Base-by-base conservation (phyloP, 2,113 vertebrate species). In the Bufo bufo region DNA sequence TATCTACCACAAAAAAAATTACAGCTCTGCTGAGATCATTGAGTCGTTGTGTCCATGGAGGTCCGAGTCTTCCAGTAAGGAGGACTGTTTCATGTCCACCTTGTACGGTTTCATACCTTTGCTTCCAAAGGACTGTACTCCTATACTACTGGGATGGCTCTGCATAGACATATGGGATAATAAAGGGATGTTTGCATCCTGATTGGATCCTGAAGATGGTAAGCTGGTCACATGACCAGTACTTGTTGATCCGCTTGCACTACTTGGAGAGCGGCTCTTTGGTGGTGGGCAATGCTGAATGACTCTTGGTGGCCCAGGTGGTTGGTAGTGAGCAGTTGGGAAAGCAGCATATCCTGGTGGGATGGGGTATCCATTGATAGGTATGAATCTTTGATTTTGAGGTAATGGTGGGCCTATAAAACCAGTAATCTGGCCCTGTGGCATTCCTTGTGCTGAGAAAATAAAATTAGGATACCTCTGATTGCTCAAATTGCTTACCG, bases 251-350 rank as follows among this genome's bases (percentile, higher is more conserved):
- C 98, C 98, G 4, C 98, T 99, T 91, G 98, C 98, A 0, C 98
- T 99, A 94, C 98, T 99, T 0, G 98, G 98, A 0, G 98, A 99
- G 69, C 98, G 97, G 90, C 98, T 99, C 92, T 99, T 99, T 23
- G 98, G 98, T 2, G 98, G 98, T 0, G 98, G 98, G 66, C 98
- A 97, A 94, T 99, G 98, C 91, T 97, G 98, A 90, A 98, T 96
- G 0, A 97, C 96, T 84, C 97, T 92, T 43, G 97, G 93, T 0
- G 97, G 96, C 0, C 92, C 96, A 13, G 93, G 90, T 0, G 95
- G 95, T 0, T 96, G 94, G 72, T 95, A 99, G 92, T 99, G 98
- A 89, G 98, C 95, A 4, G 97, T 93, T 0, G 98, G 97, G 65
- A 99, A 99, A 4, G 98, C 97, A 5, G 98, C 97, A 0, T 99